Percentiles rank a stretch among this genome's conserved stretches.
These are phyloP conservation scores for Heliconius cydno DNA, from an alignment of 2,888 invertebrate genomes.

Conservation along the genomic window DNA sequence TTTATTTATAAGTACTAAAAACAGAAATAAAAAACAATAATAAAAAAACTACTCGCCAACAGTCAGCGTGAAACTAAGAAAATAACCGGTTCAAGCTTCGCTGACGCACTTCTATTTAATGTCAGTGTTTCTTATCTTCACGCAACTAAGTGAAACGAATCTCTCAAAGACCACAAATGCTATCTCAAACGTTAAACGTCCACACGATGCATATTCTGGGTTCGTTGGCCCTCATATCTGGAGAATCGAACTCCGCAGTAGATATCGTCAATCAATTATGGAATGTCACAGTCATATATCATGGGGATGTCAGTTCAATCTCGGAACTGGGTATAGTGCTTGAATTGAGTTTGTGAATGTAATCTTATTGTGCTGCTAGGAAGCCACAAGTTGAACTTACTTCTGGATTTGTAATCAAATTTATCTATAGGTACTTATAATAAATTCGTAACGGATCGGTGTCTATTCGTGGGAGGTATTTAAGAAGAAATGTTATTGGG, in stretches of 20 bases:
- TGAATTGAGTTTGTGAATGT: conserved; percentile 53
- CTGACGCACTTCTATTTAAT: conserved; percentile 36
- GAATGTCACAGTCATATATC: conserved; percentile 62
- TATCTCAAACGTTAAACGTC: conserved; percentile 30
- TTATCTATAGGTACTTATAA: too few relatives aligned
- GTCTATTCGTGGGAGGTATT: too few relatives aligned
- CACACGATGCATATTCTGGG: conserved; percentile 43
- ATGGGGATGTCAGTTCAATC: conserved; percentile 49
- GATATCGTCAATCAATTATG: conserved; percentile 68
- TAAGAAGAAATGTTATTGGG: too few relatives aligned
- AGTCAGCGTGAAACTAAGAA: conserved; percentile 31
- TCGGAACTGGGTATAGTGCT: conserved; percentile 44
- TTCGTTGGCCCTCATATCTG: conserved; percentile 44
- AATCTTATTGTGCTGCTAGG: conserved; percentile 47
- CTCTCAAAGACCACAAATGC: conserved; percentile 37
- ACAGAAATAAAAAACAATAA: not conserved
- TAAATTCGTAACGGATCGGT: too few relatives aligned
- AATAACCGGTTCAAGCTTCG: conserved; percentile 39
- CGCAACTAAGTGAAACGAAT: conserved; percentile 41
- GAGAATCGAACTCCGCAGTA: conserved; percentile 49
- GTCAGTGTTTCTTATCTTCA: conserved; percentile 40
- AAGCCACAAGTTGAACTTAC: conserved; percentile 43
- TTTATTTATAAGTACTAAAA: conserved; percentile 10
- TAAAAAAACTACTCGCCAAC: conserved; percentile 3
- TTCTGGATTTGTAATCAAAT: conserved; percentile 38